phyloP scores from a whole-genome alignment of 2,888 invertebrate genomes.

The Lasioglossum malachurum region DNA sequence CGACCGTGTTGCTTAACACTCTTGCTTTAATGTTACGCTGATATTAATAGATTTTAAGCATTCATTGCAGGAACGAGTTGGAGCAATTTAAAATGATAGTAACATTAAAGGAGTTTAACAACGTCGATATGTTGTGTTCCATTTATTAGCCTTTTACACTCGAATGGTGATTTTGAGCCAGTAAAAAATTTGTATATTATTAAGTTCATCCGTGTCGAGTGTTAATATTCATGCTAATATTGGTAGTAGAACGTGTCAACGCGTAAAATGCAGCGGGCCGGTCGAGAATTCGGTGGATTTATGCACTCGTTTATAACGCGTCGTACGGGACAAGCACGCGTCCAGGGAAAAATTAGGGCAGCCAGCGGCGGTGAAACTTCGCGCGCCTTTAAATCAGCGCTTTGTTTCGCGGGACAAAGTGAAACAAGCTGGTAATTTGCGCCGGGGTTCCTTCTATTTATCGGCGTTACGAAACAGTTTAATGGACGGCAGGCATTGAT shows the following conservation, averaged over 20 bases:
- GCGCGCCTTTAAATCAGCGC: constrained; percentile 47
- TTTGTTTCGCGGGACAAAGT: constrained; percentile 54
- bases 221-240: background rate
- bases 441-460: constrained; percentile 37
- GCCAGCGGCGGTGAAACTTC: constrained; percentile 23
- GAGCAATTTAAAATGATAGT: no score
- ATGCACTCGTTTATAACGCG: constrained; percentile 27
- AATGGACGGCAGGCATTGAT: constrained; percentile 26
- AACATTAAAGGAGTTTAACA: no score
- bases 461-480: constrained; percentile 43
- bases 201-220: no score
- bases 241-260: background rate
- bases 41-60: no score
- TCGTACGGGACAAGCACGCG: background rate
- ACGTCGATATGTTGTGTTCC: no score
- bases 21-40: no score
- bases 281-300: background rate
- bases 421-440: constrained; percentile 57
- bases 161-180: no score
- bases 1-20: no score
- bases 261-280: background rate
- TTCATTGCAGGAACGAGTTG: no score
- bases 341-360: constrained; percentile 37
- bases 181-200: no score
- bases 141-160: no score